phyloP scores from a whole-genome alignment of 1,140 invertebrate species.

The Harlomillsia oculata region DNA sequence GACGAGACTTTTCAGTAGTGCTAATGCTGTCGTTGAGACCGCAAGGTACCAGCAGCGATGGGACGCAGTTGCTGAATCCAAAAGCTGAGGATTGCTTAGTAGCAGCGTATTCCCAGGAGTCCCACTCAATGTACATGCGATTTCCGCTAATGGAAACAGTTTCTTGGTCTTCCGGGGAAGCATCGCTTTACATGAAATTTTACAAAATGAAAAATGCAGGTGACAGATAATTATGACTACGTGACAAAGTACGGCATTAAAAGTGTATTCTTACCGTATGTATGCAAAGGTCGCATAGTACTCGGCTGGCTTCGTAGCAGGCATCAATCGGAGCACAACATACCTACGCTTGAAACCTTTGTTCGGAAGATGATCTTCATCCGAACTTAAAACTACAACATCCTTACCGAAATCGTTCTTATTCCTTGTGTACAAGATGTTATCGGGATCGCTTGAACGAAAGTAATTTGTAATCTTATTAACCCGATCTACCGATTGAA shows the following conservation, averaged over 20 bases:
- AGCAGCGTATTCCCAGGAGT: background rate
- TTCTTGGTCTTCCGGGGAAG: background rate
- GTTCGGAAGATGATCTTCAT: background rate
- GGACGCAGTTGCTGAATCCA: background rate
- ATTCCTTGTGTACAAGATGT: background rate
- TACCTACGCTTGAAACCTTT: background rate
- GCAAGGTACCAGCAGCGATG: background rate
- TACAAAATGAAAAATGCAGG: background rate
- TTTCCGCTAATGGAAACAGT: background rate
- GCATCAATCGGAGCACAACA: background rate
- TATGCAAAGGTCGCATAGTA: constrained; percentile 7
- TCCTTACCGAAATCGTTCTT: background rate
- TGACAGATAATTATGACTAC: too few relatives aligned
- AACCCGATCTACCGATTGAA: background rate
- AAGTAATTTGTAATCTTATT: background rate
- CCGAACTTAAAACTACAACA: background rate
- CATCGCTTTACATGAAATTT: background rate
- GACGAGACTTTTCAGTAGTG: background rate
- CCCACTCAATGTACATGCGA: background rate
- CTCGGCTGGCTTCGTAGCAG: background rate
- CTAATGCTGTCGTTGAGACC: background rate
- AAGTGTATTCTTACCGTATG: constrained; percentile 4
- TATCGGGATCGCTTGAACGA: background rate
- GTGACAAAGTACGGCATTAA: too few relatives aligned
- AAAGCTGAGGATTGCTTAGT: background rate